Percentiles rank a stretch among this genome's conserved stretches.
Conservation (phyloP, 1,140 invertebrate species). For the Drosophila kohkoa region DNA sequence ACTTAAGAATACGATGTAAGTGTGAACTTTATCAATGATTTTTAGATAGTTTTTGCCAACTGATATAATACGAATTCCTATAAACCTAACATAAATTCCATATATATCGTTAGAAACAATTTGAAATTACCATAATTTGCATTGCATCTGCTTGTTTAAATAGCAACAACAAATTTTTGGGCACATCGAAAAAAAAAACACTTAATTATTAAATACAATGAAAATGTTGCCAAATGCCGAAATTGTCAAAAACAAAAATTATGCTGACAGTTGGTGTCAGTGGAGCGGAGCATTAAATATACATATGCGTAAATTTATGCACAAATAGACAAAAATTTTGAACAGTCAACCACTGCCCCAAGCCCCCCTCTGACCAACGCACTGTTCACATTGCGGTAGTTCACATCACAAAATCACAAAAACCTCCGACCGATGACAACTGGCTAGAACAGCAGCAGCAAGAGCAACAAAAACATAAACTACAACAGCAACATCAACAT, state of each 20-base stretch:
- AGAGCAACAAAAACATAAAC: constrained; percentile 4
- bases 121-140: constrained; percentile 22
- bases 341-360: constrained; percentile 28
- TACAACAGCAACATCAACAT: constrained; percentile 1
- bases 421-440: constrained; percentile 35
- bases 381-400: constrained; percentile 47
- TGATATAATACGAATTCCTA: background rate
- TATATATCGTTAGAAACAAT: constrained; percentile 3
- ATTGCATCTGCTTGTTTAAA: constrained; percentile 16
- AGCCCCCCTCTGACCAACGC: background rate
- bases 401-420: constrained; percentile 78
- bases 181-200: constrained; percentile 29
- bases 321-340: constrained; percentile 58
- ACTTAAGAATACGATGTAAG: constrained; percentile 94
- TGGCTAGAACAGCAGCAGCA: constrained; percentile 49
- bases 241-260: constrained; percentile 66
- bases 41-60: background rate
- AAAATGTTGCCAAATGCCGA: constrained; percentile 38
- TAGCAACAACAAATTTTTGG: background rate
- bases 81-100: background rate
- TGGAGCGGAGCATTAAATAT: constrained; percentile 79
- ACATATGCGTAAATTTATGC: constrained; percentile 80
- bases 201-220: constrained; percentile 36
- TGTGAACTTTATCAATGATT: constrained; percentile 59
- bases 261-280: constrained; percentile 80